Conservation (phyloP, 2,888 invertebrate genomes). For the Drosophila leonis region DNA sequence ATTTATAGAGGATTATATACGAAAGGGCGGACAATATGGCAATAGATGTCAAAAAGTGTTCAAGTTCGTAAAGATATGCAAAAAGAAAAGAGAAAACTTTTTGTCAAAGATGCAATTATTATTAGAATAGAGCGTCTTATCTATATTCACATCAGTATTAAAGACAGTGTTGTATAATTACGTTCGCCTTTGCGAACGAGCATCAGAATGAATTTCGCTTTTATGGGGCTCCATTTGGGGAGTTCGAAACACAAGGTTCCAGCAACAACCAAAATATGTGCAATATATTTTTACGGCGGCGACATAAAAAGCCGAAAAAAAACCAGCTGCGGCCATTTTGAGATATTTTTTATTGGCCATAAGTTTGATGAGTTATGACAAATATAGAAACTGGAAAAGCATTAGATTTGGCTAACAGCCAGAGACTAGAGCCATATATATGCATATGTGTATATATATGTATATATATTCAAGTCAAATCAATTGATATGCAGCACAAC, state of each 20-base stretch:
- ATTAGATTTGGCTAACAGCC: slow-evolving; percentile 71
- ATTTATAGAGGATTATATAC: no score
- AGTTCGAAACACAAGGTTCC: background rate
- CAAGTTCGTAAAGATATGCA: no score
- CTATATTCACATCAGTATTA: no score
- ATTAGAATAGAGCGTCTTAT: no score
- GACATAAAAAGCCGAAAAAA: slow-evolving; percentile 49
- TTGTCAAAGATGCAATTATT: no score
- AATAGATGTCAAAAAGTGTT: no score
- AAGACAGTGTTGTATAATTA: no score
- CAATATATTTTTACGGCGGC: slow-evolving; percentile 23
- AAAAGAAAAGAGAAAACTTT: no score
- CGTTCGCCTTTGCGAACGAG: no score
- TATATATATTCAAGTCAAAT: slow-evolving; percentile 12
- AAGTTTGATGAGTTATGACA: slow-evolving; percentile 71
- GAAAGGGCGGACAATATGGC: no score
- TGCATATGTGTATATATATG: background rate
- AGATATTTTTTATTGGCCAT: slow-evolving; percentile 69
- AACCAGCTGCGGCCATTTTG: slow-evolving; percentile 79
- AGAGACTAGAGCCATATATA: slow-evolving; percentile 50
- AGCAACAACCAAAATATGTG: slow-evolving; percentile 12
- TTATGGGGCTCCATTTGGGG: slow-evolving; percentile 21
- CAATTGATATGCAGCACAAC: slow-evolving; percentile 63
- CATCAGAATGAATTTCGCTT: background rate
- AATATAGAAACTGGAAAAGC: slow-evolving; percentile 76